Percentiles rank a stretch among this genome's conserved stretches.
Evolutionary conservation across 2,113 vertebrate species (phyloP).

Genomic region (Columbina picui): DNA sequence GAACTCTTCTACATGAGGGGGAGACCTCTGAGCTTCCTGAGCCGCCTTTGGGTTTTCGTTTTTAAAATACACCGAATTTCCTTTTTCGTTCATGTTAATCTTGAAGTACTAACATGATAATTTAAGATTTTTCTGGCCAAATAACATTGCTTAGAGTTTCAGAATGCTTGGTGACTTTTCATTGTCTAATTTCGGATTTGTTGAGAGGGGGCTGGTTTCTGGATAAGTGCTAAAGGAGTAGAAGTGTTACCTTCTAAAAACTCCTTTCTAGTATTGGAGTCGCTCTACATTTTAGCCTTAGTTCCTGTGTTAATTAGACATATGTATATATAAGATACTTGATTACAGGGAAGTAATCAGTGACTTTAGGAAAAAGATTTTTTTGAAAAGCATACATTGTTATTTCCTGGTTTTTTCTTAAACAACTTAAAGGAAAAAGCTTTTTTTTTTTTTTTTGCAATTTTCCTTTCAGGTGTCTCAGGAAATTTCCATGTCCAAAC

Average conservation of each 20-base stretch:
- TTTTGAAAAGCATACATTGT: background rate
- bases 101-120: background rate
- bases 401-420: background rate
- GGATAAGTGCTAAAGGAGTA: background rate
- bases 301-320: background rate
- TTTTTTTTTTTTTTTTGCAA: background rate
- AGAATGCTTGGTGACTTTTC: background rate
- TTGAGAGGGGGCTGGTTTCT: background rate
- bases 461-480: background rate
- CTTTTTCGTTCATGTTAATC: background rate
- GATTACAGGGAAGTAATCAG: background rate
- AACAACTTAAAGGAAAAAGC: background rate
- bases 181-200: background rate
- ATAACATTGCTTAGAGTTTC: background rate
- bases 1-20: rapidly evolving
- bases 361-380: background rate
- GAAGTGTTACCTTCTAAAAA: background rate
- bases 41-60: background rate
- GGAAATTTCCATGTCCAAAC: background rate
- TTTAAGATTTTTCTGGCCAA: background rate
- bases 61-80: background rate
- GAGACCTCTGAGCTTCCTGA: background rate
- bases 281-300: background rate
- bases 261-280: rapidly evolving
- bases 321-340: background rate